Evolutionary conservation across 2,888 invertebrate species (phyloP), one percentile per base, ranked within the genome.

Genomic region (Carcina quercana): DNA sequence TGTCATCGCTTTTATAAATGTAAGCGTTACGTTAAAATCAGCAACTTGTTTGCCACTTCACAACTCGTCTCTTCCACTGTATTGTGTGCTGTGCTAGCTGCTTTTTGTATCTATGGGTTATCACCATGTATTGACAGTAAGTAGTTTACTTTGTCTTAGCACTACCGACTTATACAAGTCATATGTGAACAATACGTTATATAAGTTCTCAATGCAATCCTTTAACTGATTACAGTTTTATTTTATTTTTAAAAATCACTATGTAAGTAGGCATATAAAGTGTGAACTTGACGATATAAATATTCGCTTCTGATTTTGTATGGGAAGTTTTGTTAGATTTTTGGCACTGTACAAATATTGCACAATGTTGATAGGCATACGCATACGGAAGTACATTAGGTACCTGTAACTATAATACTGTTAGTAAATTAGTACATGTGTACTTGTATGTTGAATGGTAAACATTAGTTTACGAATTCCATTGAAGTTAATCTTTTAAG

Each of bases 31-130:
- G 73, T 80, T 72, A 63, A n/a, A 69, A 74, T 71, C 74, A 76
- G 74, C 79, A 70, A 79, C 62, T 67, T 72, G 73, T 79, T 78
- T 78, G 75, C 73, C 75, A 79, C 75, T 72, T 76, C 82, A 78
- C 79, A 67, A 74, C 62, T 82, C 73, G 82, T 75, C 74, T 79
- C 73, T 79, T 79, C 83, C 80, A 83, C 83, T 79, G 73, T 80
- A 72, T 62, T 73, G 83, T 80, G 82, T 82, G 83, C 78, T 80
- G 74, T 80, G 82, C 78, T 83, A 82, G 83, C 83, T 83, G 83
- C 83, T 83, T 83, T 79, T 83, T 79, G 83, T 82, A 75, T 76
- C 75, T 80, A 78, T 76, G 74, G 76, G 71, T 76, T 72, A 74
- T 78, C 82, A 82, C 82, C 73, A 72, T 72, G 68, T 74, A 68